phyloP scores from a whole-genome alignment of 2,113 vertebrate genomes.

The Ondatra zibethicus region DNA sequence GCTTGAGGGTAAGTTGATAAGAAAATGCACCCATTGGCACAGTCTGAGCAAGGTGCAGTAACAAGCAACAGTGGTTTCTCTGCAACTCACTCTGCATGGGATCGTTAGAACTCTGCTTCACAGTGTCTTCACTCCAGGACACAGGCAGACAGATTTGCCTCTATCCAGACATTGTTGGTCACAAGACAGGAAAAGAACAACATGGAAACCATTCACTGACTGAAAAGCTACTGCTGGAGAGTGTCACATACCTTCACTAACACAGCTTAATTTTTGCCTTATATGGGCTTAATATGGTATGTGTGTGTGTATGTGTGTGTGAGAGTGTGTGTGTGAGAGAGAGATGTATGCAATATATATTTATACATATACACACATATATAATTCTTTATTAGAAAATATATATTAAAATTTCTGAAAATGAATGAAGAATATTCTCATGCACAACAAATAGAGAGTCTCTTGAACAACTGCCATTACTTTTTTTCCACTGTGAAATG shows the following conservation, averaged over 20 bases:
- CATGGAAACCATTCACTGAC: neutral
- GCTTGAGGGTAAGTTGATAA: neutral
- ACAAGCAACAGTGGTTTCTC: neutral
- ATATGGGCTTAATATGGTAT: neutral
- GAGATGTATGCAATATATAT: neutral
- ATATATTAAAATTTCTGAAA: neutral
- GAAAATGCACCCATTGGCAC: neutral
- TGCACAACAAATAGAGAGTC: neutral
- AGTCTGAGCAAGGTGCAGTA: neutral
- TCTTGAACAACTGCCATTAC: neutral
- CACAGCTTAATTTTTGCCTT: neutral
- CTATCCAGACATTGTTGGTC: neutral
- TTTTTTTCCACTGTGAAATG: conserved; percentile 1
- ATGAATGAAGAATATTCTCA: neutral
- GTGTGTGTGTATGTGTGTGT: neutral
- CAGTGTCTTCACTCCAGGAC: neutral
- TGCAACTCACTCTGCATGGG: neutral
- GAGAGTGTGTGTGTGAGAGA: neutral
- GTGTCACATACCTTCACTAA: neutral
- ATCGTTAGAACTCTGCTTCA: neutral
- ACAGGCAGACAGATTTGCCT: neutral
- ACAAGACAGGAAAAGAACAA: neutral
- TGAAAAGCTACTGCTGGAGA: neutral
- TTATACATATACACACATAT: neutral
- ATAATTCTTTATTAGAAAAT: neutral